phyloP scores from a whole-genome alignment of 2,888 invertebrate genomes.

The Drosophila differens region DNA sequence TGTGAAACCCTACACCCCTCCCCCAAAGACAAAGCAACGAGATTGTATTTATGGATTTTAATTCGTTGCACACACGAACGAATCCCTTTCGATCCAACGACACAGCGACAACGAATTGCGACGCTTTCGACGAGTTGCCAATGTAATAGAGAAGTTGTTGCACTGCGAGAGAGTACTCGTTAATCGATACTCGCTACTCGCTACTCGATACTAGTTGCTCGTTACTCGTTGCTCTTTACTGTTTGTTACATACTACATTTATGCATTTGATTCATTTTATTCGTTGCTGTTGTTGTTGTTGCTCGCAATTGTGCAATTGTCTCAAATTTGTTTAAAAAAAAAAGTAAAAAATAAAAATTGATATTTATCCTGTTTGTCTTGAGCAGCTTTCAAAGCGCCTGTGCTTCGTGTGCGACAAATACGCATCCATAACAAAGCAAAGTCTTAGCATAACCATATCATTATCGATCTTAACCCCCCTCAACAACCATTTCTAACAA shows the following conservation, averaged over 20 bases:
- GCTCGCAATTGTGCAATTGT: slow-evolving; percentile 63
- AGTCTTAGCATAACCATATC: slow-evolving; percentile 16
- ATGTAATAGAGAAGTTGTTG: slow-evolving; percentile 62
- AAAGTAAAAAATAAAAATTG: not conserved
- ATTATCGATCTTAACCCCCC: slow-evolving; percentile 42
- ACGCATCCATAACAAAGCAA: slow-evolving; percentile 28
- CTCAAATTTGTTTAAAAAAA: slow-evolving; percentile 34
- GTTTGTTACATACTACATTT: slow-evolving; percentile 26
- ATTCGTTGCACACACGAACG: slow-evolving; percentile 42
- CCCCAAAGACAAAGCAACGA: slow-evolving; percentile 39
- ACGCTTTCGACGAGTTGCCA: slow-evolving; percentile 54
- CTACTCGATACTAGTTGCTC: slow-evolving; percentile 26
- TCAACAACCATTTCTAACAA: slow-evolving; percentile 11
- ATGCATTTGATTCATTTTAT: slow-evolving; percentile 45
- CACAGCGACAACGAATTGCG: slow-evolving; percentile 52
- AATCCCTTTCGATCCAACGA: slow-evolving; percentile 53
- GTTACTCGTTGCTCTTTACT: slow-evolving; percentile 40
- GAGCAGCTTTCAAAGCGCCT: slow-evolving; percentile 49
- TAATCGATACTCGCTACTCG: slow-evolving; percentile 23
- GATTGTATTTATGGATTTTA: slow-evolving; percentile 42
- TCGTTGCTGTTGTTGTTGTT: slow-evolving; percentile 55
- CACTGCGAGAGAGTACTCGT: slow-evolving; percentile 24
- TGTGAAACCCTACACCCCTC: slow-evolving; percentile 5
- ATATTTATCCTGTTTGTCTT: slow-evolving; percentile 49
- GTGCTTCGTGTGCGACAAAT: slow-evolving; percentile 2